phyloP scores from a whole-genome alignment of 2,113 vertebrate genomes.

The Astur gentilis region DNA sequence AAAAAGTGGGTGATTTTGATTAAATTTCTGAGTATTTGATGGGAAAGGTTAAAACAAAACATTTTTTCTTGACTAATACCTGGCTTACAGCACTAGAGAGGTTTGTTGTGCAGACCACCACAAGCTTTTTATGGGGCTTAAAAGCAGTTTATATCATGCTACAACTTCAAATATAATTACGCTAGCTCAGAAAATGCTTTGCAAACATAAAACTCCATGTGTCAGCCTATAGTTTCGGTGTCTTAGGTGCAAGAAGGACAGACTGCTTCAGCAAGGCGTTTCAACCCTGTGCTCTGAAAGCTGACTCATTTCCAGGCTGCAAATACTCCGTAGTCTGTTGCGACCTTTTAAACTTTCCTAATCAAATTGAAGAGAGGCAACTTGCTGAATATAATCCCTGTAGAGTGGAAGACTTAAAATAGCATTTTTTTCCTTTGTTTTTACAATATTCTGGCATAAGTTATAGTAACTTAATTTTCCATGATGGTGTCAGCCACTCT shows the following conservation, averaged over 20 bases:
- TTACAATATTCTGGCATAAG: background rate
- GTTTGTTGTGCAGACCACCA: constrained; percentile 17
- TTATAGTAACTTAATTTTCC: background rate
- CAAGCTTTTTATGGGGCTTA: constrained; percentile 29
- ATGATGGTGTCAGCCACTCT: background rate
- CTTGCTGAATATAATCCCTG: background rate
- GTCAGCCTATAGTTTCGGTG: background rate
- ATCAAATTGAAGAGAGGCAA: background rate
- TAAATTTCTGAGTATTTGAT: constrained; percentile 10
- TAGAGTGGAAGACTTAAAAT: background rate
- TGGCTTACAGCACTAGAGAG: background rate
- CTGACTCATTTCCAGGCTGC: background rate
- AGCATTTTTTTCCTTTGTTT: background rate
- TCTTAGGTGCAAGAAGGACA: background rate
- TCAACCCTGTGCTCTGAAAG: background rate
- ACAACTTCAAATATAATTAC: constrained; percentile 15
- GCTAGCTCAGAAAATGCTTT: background rate
- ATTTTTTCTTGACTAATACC: constrained; percentile 35
- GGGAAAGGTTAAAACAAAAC: constrained; percentile 13
- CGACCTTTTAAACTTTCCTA: background rate
- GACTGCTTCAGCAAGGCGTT: background rate
- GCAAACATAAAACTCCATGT: background rate
- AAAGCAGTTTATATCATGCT: constrained; percentile 28
- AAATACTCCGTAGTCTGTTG: background rate
- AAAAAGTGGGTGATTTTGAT: constrained; percentile 3